Base-by-base conservation (phyloP, 1,140 invertebrate genomes). In the Temnothorax curvispinosus region DNA sequence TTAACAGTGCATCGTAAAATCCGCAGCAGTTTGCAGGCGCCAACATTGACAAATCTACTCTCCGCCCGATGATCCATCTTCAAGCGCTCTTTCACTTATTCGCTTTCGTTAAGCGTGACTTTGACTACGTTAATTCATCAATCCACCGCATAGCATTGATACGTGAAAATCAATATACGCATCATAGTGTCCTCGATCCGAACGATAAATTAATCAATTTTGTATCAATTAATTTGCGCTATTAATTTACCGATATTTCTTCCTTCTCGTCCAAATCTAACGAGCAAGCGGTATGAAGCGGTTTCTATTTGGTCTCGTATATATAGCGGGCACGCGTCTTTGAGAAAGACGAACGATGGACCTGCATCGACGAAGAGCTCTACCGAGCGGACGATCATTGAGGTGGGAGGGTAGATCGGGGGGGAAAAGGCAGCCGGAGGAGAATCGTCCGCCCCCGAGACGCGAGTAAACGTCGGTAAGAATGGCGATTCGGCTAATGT, bases 401-500 rank as follows among this genome's bases (percentile, higher is more conserved):
- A 41, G 81, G 56, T 65, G 82, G 38, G 13, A 11, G 52, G 32
- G 9, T 44, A 50, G 35, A 84, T 74, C 80, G 75, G 56, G 60
- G 81, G 58, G 62, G 69, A 50, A 64, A 76, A 76, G 74, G 27
- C 69, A 60, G 54, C 44, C 47, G 38, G 18, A 52, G 76, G 72
- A 80, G 82, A 89, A 87, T 85, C 87, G 77, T 84, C 88, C 90
- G 90, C 90, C 81, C 88, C 89, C 90, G 74, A 82, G 80, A 87
- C 56, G 89, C 74, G 87, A 89, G 86, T 76, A 81, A 92, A 91
- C 88, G 87, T 75, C 88, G 88, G 91, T 90, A 94, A 95, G 94
- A 94, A 94, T 94, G 92, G 93, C 91, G 93, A 94, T 93, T 92
- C 90, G 92, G 91, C 92, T 94, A 95, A 95, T 94, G 94, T 94